These are phyloP conservation scores for Pempheris klunzingeri DNA, from an alignment of 2,797 vertebrate species.

Conservation along the genomic window DNA sequence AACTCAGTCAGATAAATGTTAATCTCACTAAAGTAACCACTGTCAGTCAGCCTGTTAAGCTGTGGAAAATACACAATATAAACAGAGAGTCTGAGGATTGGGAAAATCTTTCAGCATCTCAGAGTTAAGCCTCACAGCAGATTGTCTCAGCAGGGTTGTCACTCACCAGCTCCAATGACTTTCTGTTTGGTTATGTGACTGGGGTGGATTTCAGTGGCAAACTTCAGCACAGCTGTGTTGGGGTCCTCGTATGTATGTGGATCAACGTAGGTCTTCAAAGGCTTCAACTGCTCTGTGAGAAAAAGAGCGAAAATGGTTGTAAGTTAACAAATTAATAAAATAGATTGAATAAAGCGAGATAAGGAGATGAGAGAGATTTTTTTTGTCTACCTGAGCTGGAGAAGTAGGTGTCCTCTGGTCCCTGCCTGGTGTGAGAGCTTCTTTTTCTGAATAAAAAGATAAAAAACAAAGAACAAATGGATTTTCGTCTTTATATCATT, in stretches of 20 bases:
- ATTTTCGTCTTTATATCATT: conserved; percentile 31
- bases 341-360: not conserved
- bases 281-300: conserved; percentile 93
- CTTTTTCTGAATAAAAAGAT: conserved; percentile 83
- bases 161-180: conserved; percentile 96
- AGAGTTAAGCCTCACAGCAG: conserved; percentile 56
- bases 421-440: conserved; percentile 87
- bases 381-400: conserved; percentile 90
- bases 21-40: conserved; percentile 73
- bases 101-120: conserved; percentile 72
- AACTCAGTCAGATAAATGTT: conserved; percentile 63
- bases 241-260: conserved; percentile 98
- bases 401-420: conserved; percentile 93
- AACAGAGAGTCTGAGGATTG: conserved; percentile 69
- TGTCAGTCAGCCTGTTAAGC: conserved; percentile 72
- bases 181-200: conserved; percentile 94
- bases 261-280: conserved; percentile 97
- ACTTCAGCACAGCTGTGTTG: conserved; percentile 95
- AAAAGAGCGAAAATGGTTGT: conserved; percentile 9
- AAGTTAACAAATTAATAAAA: conserved; percentile 11
- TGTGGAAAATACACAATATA: conserved; percentile 66
- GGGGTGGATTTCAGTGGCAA: conserved; percentile 95
- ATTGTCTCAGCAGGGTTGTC: conserved; percentile 59
- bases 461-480: conserved; percentile 25
- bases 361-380: conserved; percentile 3